Evolutionary conservation across 2,888 invertebrate genomes (phyloP), one percentile per base, ranked within the genome.

Genomic region (Scaeva pyrastri): DNA sequence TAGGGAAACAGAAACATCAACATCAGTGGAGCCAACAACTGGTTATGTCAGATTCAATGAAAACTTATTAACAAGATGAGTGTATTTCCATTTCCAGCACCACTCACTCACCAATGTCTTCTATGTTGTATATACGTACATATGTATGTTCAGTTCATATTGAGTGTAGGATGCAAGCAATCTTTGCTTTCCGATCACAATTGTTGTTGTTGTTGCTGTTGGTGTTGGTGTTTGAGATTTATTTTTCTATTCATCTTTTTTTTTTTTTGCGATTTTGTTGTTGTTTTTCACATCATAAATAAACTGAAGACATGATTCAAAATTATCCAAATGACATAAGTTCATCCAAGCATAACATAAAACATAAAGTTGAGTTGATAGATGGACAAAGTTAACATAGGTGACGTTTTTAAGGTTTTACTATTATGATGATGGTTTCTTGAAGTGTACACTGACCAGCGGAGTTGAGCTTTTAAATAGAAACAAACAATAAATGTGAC

Each of bases 21-120:
- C 80, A 58, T 55, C 58, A 41, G 52, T 60, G 73, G 79, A 77
- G 45, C 26, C 31, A 73, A 81, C 86, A 86, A 86, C 86, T 81
- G 80, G 86, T 86, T 86, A 86, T 81, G 81, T 81, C 80, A 86
- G 77, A 86, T 86, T 86, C 86, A 86, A 86, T 86, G 81, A 81
- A 86, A 81, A 86, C 81, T 86, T 76, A 86, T 86, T 86, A 86
- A 86, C 86, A 58, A 86, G 86, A 81, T 77, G 81, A 80, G 74
- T 79, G 79, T 73, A 76, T 71, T 84, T 55, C 45, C 75, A 83
- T 68, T 82, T 50, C 55, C 73, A 84, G 72, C 84, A 79, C 45
- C 83, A 79, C 70, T 71, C 62, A 74, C 64, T 71, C 36, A 58
- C 19, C 31, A 8, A 31, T 8, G 8, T 31, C 8, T 31, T 31